phyloP scores from a whole-genome alignment of 1,140 invertebrate genomes.

The Drosophila willistoni region DNA sequence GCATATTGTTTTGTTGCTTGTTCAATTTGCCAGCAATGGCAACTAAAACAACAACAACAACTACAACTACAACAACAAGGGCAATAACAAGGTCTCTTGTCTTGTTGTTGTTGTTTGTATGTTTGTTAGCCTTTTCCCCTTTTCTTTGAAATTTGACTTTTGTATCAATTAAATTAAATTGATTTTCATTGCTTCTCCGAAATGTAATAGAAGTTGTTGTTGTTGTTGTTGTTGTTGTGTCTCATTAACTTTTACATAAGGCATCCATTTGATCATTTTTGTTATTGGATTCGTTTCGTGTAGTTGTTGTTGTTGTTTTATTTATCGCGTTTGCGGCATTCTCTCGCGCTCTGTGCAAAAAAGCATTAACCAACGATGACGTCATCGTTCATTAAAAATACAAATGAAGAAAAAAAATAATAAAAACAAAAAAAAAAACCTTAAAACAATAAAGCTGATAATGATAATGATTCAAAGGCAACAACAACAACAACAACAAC shows the following conservation, averaged over 20 bases:
- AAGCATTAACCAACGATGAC: conserved; percentile 13
- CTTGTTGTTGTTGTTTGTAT: conserved; percentile 10
- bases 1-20: conserved; percentile 61
- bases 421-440: no score
- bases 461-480: conserved; percentile 33
- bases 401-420: not conserved
- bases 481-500: not conserved
- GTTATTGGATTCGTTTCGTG: conserved; percentile 9
- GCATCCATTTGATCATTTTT: conserved; percentile 18
- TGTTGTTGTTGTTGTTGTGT: conserved; percentile 2
- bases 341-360: not conserved
- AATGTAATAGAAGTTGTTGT: conserved; percentile 30
- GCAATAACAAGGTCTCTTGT: conserved; percentile 22
- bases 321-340: not conserved
- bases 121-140: conserved; percentile 21
- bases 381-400: conserved; percentile 29
- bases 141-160: conserved; percentile 68
- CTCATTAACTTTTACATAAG: conserved; percentile 53
- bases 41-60: conserved; percentile 10
- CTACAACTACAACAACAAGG: conserved; percentile 15
- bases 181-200: conserved; percentile 76
- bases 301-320: conserved; percentile 14
- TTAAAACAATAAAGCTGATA: conserved; percentile 23
- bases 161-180: conserved; percentile 81
- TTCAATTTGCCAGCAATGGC: conserved; percentile 53